Conservation (phyloP, 2,797 vertebrate species). For the Coracias cyanogaster region DNA sequence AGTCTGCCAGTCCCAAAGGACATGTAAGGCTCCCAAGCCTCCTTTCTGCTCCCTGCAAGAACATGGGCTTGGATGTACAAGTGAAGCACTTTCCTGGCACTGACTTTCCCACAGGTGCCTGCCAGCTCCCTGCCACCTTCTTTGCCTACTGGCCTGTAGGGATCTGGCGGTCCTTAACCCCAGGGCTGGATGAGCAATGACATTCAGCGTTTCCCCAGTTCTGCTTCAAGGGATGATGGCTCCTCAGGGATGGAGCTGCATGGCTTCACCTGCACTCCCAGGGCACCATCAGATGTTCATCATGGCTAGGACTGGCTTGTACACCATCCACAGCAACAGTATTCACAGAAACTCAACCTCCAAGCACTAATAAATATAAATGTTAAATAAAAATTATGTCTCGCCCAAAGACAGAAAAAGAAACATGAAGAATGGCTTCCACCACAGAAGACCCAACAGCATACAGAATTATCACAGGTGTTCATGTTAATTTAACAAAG, state of each 20-base stretch:
- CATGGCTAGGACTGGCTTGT: not conserved
- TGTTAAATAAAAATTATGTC: not conserved
- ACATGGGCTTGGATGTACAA: not conserved
- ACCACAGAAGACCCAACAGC: not conserved
- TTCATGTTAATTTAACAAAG: not conserved
- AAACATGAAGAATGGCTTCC: not conserved
- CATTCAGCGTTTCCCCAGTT: not conserved
- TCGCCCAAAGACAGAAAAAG: not conserved
- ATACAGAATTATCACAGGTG: not conserved
- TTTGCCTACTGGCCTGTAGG: not conserved
- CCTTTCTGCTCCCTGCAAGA: not conserved
- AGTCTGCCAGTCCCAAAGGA: not conserved
- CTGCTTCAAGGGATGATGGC: not conserved
- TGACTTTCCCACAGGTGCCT: not conserved
- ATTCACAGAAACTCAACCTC: not conserved
- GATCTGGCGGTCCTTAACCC: not conserved
- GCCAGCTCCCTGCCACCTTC: not conserved
- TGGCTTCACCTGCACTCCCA: not conserved
- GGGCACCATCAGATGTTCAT: not conserved
- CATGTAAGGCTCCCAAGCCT: not conserved
- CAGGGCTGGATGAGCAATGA: not conserved
- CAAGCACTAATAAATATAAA: not conserved
- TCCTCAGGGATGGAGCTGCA: fast-evolving
- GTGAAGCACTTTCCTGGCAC: too few species aligned
- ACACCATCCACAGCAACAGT: not conserved